Evolutionary conservation across 2,113 vertebrate genomes (phyloP).

Genomic region (Chlorodrepanis virens): DNA sequence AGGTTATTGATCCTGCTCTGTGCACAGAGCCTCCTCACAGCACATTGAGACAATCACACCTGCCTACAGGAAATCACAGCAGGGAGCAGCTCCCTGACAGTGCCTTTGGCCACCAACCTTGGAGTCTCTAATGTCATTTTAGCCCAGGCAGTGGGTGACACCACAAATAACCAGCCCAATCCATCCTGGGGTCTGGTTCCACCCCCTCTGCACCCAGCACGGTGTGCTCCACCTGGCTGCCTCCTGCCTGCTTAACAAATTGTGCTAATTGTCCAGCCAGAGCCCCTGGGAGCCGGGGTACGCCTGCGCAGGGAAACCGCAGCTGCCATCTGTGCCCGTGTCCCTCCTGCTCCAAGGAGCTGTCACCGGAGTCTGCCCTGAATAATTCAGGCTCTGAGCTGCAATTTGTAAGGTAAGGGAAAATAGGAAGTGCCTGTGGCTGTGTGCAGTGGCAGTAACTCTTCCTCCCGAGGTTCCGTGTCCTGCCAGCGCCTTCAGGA

Average conservation of each 20-base stretch:
- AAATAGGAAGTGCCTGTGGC: not conserved
- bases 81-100: not conserved
- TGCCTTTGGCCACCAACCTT: not conserved
- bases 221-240: not conserved
- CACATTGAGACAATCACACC: not conserved
- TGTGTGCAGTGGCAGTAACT: not conserved
- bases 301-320: not conserved
- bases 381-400: constrained; percentile 41
- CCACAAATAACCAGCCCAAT: not conserved
- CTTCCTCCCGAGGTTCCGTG: not conserved
- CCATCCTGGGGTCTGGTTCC: not conserved
- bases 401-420: not conserved
- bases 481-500: not conserved
- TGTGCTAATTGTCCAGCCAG: not conserved
- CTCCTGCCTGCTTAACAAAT: constrained; percentile 2
- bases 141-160: not conserved
- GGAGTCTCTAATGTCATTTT: not conserved
- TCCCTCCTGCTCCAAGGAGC: not conserved
- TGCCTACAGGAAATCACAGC: not conserved
- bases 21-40: not conserved
- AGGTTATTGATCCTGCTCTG: not conserved
- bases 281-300: not conserved
- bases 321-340: not conserved
- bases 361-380: not conserved
- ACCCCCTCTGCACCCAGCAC: not conserved